These are phyloP conservation scores for Telmatochromis brachygnathus DNA, from an alignment of 2,113 vertebrate genomes.

Conservation along the genomic window DNA sequence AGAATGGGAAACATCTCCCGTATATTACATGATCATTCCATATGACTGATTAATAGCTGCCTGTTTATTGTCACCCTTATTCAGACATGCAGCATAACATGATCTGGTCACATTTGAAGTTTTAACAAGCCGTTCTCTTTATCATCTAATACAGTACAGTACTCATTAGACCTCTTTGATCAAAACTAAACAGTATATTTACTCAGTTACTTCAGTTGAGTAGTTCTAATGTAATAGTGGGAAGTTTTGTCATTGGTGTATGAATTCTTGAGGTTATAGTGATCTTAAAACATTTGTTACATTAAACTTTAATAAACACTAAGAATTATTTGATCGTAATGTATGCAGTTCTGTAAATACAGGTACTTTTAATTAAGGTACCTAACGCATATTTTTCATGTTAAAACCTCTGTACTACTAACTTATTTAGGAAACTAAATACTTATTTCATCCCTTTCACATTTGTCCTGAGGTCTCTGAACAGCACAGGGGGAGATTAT, in stretches of 20 bases:
- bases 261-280: background rate
- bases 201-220: background rate
- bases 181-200: background rate
- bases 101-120: background rate
- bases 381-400: background rate
- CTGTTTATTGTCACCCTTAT: background rate
- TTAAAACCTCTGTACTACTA: background rate
- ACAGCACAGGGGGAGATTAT: background rate
- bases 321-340: background rate
- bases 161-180: background rate
- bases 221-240: background rate
- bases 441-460: background rate
- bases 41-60: background rate
- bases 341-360: background rate
- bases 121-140: background rate
- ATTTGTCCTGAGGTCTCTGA: background rate
- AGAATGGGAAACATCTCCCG: background rate
- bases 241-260: rapidly evolving
- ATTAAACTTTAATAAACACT: background rate
- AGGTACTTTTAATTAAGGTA: background rate
- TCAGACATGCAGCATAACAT: background rate
- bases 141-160: background rate
- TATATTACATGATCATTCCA: background rate
- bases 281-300: background rate
- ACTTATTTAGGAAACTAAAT: background rate